phyloP scores from a whole-genome alignment of 1,140 invertebrate genomes.

The Drosophila littoralis region DNA sequence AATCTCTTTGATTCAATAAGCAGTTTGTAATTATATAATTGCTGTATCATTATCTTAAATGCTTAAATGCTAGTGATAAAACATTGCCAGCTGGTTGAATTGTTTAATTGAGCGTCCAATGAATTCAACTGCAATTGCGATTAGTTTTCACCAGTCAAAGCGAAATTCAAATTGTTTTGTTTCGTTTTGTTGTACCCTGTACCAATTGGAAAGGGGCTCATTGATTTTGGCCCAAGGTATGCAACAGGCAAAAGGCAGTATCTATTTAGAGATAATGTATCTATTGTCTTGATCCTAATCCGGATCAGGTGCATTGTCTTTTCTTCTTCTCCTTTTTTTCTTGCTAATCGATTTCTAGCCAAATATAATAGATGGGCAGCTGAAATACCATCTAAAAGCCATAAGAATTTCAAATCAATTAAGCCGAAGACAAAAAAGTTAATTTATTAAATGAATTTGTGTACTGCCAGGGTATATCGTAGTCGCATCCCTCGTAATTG shows the following conservation, averaged over 20 bases:
- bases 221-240: background rate
- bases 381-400: too few species aligned
- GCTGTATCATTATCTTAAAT: conserved; percentile 17
- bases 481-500: background rate
- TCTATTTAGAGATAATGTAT: too few species aligned
- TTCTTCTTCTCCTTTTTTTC: too few species aligned
- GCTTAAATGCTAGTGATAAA: conserved; percentile 1
- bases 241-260: background rate
- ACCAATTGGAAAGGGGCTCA: background rate
- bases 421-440: too few species aligned
- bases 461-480: background rate
- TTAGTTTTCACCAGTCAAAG: conserved; percentile 52
- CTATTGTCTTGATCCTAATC: too few species aligned
- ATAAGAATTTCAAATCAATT: too few species aligned
- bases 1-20: background rate
- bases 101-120: conserved; percentile 55
- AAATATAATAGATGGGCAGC: too few species aligned
- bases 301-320: too few species aligned
- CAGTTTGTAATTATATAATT: conserved; percentile 7
- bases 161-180: conserved; percentile 24
- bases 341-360: too few species aligned
- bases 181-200: conserved; percentile 9
- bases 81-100: conserved; percentile 50
- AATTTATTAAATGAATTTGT: too few species aligned
- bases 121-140: conserved; percentile 43